Percentiles rank a stretch among this genome's conserved stretches.
Evolutionary conservation across 2,113 vertebrate genomes (phyloP).

Genomic region (Rhegmatorhina hoffmannsi): DNA sequence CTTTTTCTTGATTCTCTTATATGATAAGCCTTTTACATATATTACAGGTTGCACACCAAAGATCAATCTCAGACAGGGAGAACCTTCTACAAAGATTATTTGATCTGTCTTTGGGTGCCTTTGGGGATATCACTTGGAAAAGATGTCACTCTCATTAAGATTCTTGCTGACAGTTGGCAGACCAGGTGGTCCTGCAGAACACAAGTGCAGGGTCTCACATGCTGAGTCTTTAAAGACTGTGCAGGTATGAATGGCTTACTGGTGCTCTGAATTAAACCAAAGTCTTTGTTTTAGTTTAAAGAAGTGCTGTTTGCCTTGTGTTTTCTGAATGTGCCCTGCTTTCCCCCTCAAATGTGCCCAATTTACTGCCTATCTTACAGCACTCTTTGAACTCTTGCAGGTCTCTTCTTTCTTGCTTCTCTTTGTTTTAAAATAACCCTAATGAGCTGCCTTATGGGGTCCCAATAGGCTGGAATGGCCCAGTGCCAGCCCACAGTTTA

Average conservation of each 20-base stretch:
- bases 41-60: background rate
- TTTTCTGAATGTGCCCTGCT: background rate
- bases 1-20: background rate
- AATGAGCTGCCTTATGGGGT: background rate
- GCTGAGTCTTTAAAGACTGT: background rate
- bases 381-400: background rate
- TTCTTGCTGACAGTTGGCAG: constrained; percentile 1
- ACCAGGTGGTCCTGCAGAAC: background rate
- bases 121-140: background rate
- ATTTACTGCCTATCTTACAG: background rate
- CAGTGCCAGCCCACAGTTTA: background rate
- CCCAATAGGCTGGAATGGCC: background rate
- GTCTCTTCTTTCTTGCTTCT: background rate
- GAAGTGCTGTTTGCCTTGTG: background rate
- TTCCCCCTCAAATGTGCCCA: background rate
- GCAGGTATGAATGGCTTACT: background rate
- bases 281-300: background rate
- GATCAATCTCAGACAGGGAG: background rate
- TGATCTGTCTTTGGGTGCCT: background rate
- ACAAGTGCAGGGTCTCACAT: background rate
- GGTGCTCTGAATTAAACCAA: background rate
- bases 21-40: background rate
- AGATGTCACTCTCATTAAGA: background rate
- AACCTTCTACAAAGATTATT: background rate
- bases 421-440: background rate